Base-by-base conservation (phyloP, 2,113 vertebrate species). In the Picathartes gymnocephalus region DNA sequence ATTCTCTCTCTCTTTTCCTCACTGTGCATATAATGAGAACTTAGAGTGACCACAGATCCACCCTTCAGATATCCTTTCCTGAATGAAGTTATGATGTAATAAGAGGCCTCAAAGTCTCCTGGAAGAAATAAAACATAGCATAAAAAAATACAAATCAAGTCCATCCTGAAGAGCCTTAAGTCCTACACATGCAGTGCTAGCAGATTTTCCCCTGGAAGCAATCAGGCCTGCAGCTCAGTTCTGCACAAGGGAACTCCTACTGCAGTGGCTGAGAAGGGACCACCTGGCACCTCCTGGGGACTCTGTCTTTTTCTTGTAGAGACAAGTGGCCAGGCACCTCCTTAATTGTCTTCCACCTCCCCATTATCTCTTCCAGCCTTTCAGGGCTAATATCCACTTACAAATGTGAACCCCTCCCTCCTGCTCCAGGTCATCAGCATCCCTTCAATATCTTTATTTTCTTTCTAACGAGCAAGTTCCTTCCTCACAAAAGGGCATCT, bases 141-240 rank as follows among this genome's bases (percentile, higher is more conserved):
- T 66, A 9, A 94, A 86, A 70, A 68, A 53, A 5, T 27, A 61
- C 20, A 61, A 64, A 74, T 50, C 7, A 56, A 81, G 21, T 64
- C 33, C 17, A 17, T 27, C 10, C 6, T 10, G n/a, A 45, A 37
- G 65, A 33, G 33, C 33, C 20, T 13, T 13, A 11, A 25, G 7
- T 56, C 19, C 15, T n/a, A n/a, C 17, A 61, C 22, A 31, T 8
- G 13, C 8, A 71, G 14, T 8, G 22, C 3, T 86, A 72, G 10
- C 5, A 64, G 64, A 48, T 56, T 61, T 91, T 82, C 27, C 2
- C 1, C 42, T 79, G 47, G 13, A 61, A 39, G 11, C 54, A 70
- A 14, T 31, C 18, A 50, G 20, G 5, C 2, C 0, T 39, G 15
- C 19, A 51, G 44, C 27, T 81, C 11, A 3, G 0, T n/a, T 74